Percentiles rank a stretch among this genome's conserved stretches.
Evolutionary conservation across 2,797 vertebrate species (phyloP).

Genomic region (Discoglossus pictus): DNA sequence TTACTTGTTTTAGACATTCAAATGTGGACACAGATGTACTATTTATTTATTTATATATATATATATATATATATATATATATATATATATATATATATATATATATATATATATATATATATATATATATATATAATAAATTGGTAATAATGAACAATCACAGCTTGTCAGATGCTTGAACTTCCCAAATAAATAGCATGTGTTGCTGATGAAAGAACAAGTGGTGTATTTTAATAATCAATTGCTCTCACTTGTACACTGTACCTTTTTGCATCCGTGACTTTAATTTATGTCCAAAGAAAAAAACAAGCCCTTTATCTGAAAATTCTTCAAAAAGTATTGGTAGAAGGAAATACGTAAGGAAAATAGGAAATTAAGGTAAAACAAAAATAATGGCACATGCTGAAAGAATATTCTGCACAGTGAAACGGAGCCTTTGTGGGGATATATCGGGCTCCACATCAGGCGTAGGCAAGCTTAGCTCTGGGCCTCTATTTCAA

Average conservation of each 20-base stretch:
- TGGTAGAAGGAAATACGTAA: slow-evolving; percentile 72
- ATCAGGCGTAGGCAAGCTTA: slow-evolving; percentile 57
- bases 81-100: too few species aligned
- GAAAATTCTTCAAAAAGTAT: slow-evolving; percentile 40
- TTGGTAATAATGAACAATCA: too few species aligned
- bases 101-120: too few species aligned
- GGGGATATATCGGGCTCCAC: slow-evolving; percentile 60
- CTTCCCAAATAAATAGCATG: slow-evolving; percentile 16
- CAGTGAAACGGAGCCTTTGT: slow-evolving; percentile 66
- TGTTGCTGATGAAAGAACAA: slow-evolving; percentile 29
- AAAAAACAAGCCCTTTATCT: slow-evolving; percentile 40
- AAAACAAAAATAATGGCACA: slow-evolving; percentile 61
- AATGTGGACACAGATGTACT: too few species aligned
- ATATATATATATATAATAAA: too few species aligned
- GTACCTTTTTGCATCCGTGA: slow-evolving; percentile 2
- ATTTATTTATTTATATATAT: too few species aligned
- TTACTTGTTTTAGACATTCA: too few species aligned
- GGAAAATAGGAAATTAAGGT: slow-evolving; percentile 77
- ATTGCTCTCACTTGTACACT: slow-evolving; percentile 19
- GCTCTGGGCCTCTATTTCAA: slow-evolving; percentile 21
- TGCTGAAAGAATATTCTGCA: slow-evolving; percentile 68
- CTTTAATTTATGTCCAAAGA: slow-evolving; percentile 41
- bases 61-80: too few species aligned
- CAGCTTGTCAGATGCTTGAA: too few species aligned
- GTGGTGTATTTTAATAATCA: slow-evolving; percentile 15